These are phyloP conservation scores for Drosophila kanapiae DNA, from an alignment of 1,140 invertebrate genomes.

Conservation along the genomic window DNA sequence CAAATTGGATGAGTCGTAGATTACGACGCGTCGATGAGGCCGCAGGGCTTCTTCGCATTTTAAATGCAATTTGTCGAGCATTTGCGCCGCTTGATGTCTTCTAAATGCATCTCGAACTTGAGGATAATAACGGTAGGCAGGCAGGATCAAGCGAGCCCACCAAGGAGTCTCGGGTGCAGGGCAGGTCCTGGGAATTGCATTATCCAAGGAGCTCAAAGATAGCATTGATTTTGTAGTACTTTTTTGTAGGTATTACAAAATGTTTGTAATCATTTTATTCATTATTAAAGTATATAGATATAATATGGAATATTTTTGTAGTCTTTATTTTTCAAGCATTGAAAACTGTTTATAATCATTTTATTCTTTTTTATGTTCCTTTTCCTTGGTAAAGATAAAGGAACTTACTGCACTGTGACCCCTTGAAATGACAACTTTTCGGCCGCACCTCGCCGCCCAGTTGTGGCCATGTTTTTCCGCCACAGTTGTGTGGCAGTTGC, in stretches of 20 bases:
- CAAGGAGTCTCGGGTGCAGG: neutral
- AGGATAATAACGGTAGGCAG: constrained; percentile 19
- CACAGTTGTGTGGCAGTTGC: constrained; percentile 7
- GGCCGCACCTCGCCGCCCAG: constrained; percentile 15
- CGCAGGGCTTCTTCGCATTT: constrained; percentile 44
- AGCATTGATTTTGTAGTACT: too few species aligned
- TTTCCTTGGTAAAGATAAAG: too few species aligned
- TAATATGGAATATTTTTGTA: too few species aligned
- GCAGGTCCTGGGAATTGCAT: too few species aligned
- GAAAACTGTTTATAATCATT: too few species aligned
- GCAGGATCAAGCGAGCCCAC: neutral
- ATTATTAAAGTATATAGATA: too few species aligned
- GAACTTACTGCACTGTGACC: neutral
- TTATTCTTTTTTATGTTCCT: too few species aligned
- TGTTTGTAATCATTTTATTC: too few species aligned
- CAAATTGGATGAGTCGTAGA: constrained; percentile 75
- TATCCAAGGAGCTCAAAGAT: too few species aligned
- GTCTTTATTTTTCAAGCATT: too few species aligned
- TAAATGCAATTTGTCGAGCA: constrained; percentile 58
- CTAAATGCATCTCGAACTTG: constrained; percentile 16
- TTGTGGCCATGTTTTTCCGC: constrained; percentile 14
- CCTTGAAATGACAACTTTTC: constrained; percentile 14
- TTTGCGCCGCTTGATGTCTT: constrained; percentile 32
- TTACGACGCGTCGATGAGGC: constrained; percentile 52
- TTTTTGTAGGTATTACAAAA: too few species aligned